These are phyloP conservation scores for Atractosteus spatula DNA, from an alignment of 2,113 vertebrate genomes.

Conservation along the genomic window DNA sequence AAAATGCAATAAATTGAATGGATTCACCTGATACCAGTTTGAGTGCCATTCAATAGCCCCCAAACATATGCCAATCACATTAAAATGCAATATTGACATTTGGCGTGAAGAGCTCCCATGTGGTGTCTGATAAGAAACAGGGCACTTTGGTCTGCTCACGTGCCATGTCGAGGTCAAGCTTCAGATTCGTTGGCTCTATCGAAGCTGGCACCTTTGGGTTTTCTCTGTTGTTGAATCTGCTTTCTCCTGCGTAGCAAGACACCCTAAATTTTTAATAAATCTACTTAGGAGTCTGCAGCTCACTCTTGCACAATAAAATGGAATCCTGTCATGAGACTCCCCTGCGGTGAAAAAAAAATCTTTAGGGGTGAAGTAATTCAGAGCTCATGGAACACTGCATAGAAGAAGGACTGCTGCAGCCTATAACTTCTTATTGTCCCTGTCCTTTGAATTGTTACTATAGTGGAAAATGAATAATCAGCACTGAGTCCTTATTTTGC, in stretches of 20 bases:
- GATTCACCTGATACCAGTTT: too few relatives aligned
- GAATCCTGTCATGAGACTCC: constrained; percentile 1
- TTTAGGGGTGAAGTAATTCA: neutral
- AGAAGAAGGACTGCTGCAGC: neutral
- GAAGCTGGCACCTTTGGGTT: constrained; percentile 2
- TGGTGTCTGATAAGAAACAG: neutral
- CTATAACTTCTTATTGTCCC: neutral
- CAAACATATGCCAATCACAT: neutral
- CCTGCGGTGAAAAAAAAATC: neutral
- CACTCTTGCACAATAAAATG: neutral
- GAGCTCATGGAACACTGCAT: neutral
- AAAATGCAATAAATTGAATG: too few relatives aligned
- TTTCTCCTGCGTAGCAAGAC: constrained; percentile 5
- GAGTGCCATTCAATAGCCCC: too few relatives aligned
- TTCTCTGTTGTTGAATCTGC: constrained; percentile 5
- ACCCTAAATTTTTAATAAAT: constrained; percentile 9
- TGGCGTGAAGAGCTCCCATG: neutral
- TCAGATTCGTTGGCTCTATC: neutral
- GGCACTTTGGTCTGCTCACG: neutral
- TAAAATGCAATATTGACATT: neutral
- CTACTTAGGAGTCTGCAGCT: constrained; percentile 13
- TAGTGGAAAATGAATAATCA: neutral
- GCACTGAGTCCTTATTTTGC: neutral
- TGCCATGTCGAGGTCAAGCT: neutral
- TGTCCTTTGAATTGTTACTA: neutral